Base-by-base conservation (phyloP, 2,113 vertebrate species). In the Channa maculata region DNA sequence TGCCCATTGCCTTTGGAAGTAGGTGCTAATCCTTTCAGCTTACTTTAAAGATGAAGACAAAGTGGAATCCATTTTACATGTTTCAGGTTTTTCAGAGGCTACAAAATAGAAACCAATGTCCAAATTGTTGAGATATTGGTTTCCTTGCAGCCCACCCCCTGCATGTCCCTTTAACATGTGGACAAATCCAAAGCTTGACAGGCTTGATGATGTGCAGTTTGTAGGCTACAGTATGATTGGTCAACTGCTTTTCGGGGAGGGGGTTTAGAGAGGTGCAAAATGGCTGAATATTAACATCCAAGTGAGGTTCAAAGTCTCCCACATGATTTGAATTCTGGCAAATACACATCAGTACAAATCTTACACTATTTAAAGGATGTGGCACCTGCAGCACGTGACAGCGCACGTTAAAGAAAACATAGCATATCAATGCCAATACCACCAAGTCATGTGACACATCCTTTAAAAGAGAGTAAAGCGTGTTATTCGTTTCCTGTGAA, bases 371-470 rank as follows among this genome's bases (percentile, higher is more conserved):
- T 14, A 62, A 38, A 58, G 44, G 60, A 73, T 66, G 78, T 50
- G 53, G n/a, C 52, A 71, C 71, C 71, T 72, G 60, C 43, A 75
- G 60, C 67, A 65, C 58, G 51, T 71, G 37, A 75, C 53, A 76
- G 49, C 50, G n/a, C 24, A 77, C 38, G 73, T 59, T 8, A 62
- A 75, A 71, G 55, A 71, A 73, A 51, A 70, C 49, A 51, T 44
- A 72, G 36, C 6, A 50, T 11, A 24, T 74, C 53, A 73, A 37
- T 37, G 74, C 66, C 69, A 48, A n/a, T 46, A 70, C 43, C 63
- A 68, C 24, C 64, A n/a, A 76, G 41, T 61, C 24, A 59, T 43
- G 11, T 51, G 5, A 38, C 34, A 65, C 43, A 55, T 66, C 53
- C 34, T 77, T 63, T 54, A 38, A 61, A 54, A 57, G 55, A 34